Evolutionary conservation across 2,113 vertebrate species (phyloP).

Genomic region (Gobio gobio): DNA sequence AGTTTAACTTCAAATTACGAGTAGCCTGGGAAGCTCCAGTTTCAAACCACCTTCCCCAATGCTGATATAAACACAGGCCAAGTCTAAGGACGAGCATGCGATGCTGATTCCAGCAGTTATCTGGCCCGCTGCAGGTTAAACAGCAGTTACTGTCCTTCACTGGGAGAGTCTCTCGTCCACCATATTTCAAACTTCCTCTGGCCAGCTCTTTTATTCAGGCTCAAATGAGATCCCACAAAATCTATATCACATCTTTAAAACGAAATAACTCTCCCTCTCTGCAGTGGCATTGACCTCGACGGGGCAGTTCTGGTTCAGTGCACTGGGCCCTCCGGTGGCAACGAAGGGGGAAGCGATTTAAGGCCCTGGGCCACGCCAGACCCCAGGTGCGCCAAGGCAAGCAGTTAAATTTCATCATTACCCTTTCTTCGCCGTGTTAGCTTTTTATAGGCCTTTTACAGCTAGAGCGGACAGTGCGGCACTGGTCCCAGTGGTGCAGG

Average conservation of each 20-base stretch:
- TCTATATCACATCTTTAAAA: constrained; percentile 83
- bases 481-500: constrained; percentile 68
- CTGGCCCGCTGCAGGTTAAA: constrained; percentile 44
- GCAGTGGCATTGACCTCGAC: constrained; percentile 77
- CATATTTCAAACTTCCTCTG: constrained; percentile 76
- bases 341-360: constrained; percentile 50
- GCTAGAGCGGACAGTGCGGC: constrained; percentile 73
- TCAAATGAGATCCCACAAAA: constrained; percentile 82
- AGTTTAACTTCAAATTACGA: neutral
- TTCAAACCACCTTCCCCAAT: neutral
- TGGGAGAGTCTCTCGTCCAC: constrained; percentile 59
- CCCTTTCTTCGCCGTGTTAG: constrained; percentile 76
- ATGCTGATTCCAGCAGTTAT: constrained; percentile 13
- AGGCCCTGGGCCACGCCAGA: constrained; percentile 63
- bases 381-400: constrained; percentile 79
- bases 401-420: constrained; percentile 87
- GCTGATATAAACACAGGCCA: neutral
- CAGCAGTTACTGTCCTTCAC: constrained; percentile 56
- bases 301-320: constrained; percentile 78
- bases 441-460: constrained; percentile 82
- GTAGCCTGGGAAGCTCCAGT: neutral
- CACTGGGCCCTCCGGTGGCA: constrained; percentile 66
- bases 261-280: constrained; percentile 75
- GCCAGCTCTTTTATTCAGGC: constrained; percentile 74
- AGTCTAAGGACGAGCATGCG: neutral